Base-by-base conservation (phyloP, 2,797 vertebrate species). In the Acanthurus lineatus region DNA sequence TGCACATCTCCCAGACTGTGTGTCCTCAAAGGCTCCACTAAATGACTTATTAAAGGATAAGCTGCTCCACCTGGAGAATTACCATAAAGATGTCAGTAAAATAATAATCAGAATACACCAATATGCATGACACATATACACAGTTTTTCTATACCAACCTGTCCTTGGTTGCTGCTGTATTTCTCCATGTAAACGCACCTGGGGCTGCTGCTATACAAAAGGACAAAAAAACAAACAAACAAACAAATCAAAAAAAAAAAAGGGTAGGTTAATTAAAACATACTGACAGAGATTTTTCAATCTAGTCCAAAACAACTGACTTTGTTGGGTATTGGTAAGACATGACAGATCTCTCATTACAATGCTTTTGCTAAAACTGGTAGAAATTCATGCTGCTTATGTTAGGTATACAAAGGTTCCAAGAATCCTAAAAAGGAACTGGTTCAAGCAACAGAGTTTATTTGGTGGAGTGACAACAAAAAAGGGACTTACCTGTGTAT, bases 111-210 rank as follows among this genome's bases (percentile, higher is more conserved):
- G 38, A 60, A 75, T 22, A 0, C 0, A 59, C 58, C 10, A 56
- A 61, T 8, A 65, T 8, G 9, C 5, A 63, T 3, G 1, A 17
- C 2, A 17, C 35, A 61, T 14, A 35, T 4, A 54, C 1, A 58
- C 10, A 60, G 10, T 48, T 8, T 38, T 14, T 20, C 1, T 0
- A 51, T 28, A 90, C 84, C 58, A 68, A 95, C 95, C 95, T 93
- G 61, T 94, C 88, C 42, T 88, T 92, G 28, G 77, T 40, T 45
- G 84, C 72, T 75, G 89, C 73, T 47, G 73, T 35, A 87, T 90
- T 92, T 85, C 90, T 94, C 94, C 94, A 94, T 65, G 91, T 66
- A 62, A 94, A 94, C 42, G 88, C 42, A 78, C 52, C 87, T 25
- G 94, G 84, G 45, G 85, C 69, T 53, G 85, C 69, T 53, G 85